Evolutionary conservation across 2,888 invertebrate species (phyloP).

Genomic region (Mactromeris polynyma): DNA sequence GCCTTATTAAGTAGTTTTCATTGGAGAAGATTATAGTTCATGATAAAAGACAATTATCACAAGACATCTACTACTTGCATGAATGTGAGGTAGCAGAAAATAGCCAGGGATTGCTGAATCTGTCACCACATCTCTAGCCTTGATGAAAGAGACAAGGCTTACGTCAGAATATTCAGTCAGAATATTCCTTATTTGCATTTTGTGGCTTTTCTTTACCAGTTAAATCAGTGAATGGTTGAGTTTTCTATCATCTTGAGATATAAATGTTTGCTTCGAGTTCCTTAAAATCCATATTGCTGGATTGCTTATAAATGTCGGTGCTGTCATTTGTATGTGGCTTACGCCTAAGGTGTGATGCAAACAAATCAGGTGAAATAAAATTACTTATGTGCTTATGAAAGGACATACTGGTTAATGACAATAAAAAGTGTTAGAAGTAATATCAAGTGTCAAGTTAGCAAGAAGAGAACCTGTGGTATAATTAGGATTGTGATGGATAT

Average conservation of each 20-base stretch:
- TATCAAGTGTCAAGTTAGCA: background rate
- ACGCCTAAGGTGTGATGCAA: slow-evolving; percentile 10
- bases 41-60: background rate
- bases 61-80: background rate
- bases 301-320: background rate
- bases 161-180: slow-evolving; percentile 10
- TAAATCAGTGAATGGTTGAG: background rate
- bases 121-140: background rate
- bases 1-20: background rate
- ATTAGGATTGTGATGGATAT: background rate
- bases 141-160: slow-evolving; percentile 17
- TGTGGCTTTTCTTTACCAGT: background rate
- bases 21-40: background rate
- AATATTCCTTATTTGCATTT: slow-evolving; percentile 24
- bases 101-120: background rate
- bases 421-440: background rate
- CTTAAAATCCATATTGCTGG: background rate
- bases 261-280: background rate
- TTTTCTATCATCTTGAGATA: background rate
- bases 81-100: background rate
- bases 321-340: background rate
- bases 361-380: background rate
- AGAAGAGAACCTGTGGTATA: background rate
- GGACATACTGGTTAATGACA: background rate
- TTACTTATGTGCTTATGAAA: background rate